These are phyloP conservation scores for Oscheius myriophilus DNA, from an alignment of 2,888 invertebrate species.

Conservation along the genomic window DNA sequence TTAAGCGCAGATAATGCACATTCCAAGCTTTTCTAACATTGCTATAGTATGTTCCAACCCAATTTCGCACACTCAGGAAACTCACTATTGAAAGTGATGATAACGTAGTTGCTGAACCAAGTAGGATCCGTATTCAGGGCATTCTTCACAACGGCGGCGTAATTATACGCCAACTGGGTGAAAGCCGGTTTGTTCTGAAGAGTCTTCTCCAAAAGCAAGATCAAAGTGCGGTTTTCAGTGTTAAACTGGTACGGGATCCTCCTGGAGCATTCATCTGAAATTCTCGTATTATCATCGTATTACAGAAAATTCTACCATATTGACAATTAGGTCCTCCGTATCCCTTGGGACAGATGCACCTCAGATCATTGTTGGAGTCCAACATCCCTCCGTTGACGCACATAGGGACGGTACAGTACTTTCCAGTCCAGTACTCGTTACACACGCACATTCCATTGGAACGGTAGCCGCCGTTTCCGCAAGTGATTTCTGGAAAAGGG, in stretches of 20 bases:
- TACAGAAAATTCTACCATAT: constrained; percentile 29
- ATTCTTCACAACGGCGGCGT: constrained; percentile 31
- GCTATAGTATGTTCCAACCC: no score
- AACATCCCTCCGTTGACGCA: constrained; percentile 60
- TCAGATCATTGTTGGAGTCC: constrained; percentile 32
- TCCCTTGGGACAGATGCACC: constrained; percentile 53
- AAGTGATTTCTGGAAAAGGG: constrained; percentile 28
- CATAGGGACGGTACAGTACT: constrained; percentile 44
- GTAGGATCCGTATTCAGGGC: constrained; percentile 30
- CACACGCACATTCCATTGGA: constrained; percentile 59
- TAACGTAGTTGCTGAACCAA: constrained; percentile 53
- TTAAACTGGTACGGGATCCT: constrained; percentile 14
- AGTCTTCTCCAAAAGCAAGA: constrained; percentile 26
- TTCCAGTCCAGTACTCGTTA: constrained; percentile 58
- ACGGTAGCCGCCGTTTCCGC: constrained; percentile 56
- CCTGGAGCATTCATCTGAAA: constrained; percentile 5
- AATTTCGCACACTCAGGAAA: no score
- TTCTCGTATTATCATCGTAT: neutral
- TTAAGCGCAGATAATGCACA: no score
- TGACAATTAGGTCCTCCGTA: constrained; percentile 53
- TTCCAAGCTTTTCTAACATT: no score
- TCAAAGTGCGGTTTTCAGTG: constrained; percentile 12
- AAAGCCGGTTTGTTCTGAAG: constrained; percentile 7
- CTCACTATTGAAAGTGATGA: constrained; percentile 53
- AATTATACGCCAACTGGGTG: constrained; percentile 32